Evolutionary conservation across 2,888 invertebrate genomes (phyloP), one percentile per base, ranked within the genome.

Genomic region (Netelia fuscicornis): DNA sequence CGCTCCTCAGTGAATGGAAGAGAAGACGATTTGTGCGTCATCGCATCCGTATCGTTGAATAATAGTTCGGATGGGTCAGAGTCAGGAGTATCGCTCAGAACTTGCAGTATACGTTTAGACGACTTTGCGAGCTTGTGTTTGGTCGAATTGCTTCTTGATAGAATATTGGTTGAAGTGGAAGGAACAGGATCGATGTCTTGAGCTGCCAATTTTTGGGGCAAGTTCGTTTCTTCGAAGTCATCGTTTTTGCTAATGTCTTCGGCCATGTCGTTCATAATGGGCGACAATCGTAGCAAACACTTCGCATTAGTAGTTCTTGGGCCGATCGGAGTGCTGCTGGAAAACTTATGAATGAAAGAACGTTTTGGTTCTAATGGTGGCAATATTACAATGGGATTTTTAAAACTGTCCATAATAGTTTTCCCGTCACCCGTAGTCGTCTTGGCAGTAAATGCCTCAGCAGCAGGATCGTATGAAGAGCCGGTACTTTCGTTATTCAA

Each of bases 271-370:
- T 11, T 68, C 44, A 65, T 25, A 71, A 91, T 91, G 20, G 91
- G 91, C 13, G 91, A 91, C 5, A 89, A 60, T 8, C 42, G 25
- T 44, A 86, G 37, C 20, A n/a, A 56, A 44, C 70, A 58, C 5
- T 64, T 74, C 1, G 8, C 25, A 37, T 52, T 23, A 52, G 30
- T 81, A 25, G 71, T 10, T 64, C 54, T 52, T 42, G 52, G 81
- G 8, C 25, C 52, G 13, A 81, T 79, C 54, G 91, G 91, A 25
- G 91, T 91, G 68, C 91, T 91, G 72, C 88, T 89, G 3, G 88
- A 82, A 48, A 79, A 86, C 77, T 64, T 71, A 23, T 44, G 60
- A 8, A 17, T 74, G 23, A 9, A 6, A 10, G 10, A 62, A 9
- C 10, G 52, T 10, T 3, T 56, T 23, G 8, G 1, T 44, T 1